Evolutionary conservation across 2,797 vertebrate genomes (phyloP).

Genomic region (Denticeps clupeoides): DNA sequence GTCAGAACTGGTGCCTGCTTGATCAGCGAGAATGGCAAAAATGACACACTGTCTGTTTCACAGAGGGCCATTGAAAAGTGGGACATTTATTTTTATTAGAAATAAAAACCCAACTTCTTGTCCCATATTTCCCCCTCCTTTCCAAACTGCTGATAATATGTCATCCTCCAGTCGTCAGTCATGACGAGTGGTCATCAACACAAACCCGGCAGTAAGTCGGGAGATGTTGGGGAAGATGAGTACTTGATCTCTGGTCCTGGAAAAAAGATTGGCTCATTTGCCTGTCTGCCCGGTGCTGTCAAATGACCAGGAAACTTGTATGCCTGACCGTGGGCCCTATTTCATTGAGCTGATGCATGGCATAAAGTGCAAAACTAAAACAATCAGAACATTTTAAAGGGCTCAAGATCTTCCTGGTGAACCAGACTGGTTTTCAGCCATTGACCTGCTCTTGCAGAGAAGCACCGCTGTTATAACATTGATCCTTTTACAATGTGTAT

Average conservation of each 20-base stretch:
- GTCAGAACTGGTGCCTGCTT: constrained; percentile 11
- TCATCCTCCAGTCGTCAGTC: no score
- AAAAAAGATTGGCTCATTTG: constrained; percentile 23
- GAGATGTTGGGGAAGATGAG: constrained; percentile 16
- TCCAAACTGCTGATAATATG: no score
- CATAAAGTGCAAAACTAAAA: constrained; percentile 17
- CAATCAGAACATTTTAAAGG: constrained; percentile 3
- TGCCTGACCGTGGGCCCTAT: constrained; percentile 12
- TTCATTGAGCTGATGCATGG: constrained; percentile 26
- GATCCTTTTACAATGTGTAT: no score
- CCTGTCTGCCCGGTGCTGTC: constrained; percentile 13
- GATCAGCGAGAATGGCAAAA: constrained; percentile 6
- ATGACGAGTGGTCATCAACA: constrained; percentile 5
- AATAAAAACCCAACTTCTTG: not conserved
- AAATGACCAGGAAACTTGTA: constrained; percentile 18
- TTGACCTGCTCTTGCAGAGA: no score
- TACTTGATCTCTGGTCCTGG: constrained; percentile 23
- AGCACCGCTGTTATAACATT: no score
- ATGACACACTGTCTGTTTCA: constrained; percentile 2
- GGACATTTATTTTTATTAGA: constrained; percentile 3
- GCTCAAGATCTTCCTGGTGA: no score
- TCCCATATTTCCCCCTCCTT: constrained; percentile 2
- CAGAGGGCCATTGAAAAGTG: not conserved
- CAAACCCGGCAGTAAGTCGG: constrained; percentile 3
- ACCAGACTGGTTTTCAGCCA: no score